Conservation (phyloP, 2,113 vertebrate genomes). For the Megatriorchis doriae region DNA sequence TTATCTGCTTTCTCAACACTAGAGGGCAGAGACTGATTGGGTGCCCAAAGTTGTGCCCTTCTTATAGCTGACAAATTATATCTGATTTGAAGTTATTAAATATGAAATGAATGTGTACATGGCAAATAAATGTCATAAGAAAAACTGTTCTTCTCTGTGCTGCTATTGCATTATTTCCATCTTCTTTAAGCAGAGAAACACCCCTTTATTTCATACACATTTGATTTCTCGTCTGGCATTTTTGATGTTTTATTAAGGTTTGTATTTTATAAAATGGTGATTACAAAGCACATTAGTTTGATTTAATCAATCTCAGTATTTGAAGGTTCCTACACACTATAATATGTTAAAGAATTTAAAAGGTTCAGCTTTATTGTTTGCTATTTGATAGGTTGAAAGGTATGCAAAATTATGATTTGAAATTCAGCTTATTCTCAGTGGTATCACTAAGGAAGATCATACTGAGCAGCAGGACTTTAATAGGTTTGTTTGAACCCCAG, state of each 20-base stretch:
- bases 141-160: not conserved
- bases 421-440: slow-evolving; percentile 62
- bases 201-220: not conserved
- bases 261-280: not conserved
- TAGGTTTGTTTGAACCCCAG: slow-evolving; percentile 65
- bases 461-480: slow-evolving; percentile 61
- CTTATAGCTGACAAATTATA: slow-evolving; percentile 60
- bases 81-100: slow-evolving; percentile 59
- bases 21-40: slow-evolving; percentile 79
- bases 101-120: slow-evolving; percentile 22
- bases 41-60: slow-evolving; percentile 72
- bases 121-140: not conserved
- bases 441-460: slow-evolving; percentile 60
- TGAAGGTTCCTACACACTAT: not conserved
- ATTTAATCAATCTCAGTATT: slow-evolving; percentile 10
- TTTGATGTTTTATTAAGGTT: not conserved
- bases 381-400: slow-evolving; percentile 59
- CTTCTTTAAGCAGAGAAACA: not conserved
- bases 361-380: slow-evolving; percentile 37
- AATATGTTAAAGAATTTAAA: slow-evolving; percentile 52
- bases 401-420: slow-evolving; percentile 65
- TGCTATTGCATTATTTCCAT: not conserved
- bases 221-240: not conserved
- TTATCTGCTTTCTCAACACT: slow-evolving; percentile 80
- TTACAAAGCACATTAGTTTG: slow-evolving; percentile 1